Conservation (phyloP, 2,888 invertebrate species). For the Argyresthia goedartella region DNA sequence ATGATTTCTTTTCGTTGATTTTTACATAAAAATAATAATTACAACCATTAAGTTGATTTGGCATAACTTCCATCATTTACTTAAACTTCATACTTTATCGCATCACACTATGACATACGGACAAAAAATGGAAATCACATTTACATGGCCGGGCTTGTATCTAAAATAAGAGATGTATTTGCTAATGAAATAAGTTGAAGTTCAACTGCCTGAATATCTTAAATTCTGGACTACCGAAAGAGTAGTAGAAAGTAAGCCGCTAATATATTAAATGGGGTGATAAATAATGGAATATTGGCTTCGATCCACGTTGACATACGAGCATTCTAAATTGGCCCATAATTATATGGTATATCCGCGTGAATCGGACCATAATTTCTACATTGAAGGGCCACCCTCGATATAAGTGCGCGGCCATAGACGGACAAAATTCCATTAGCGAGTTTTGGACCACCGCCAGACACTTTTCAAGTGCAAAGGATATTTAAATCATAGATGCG, state of each 20-base stretch:
- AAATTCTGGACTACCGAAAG: no score
- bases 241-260: neutral
- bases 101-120: no score
- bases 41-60: no score
- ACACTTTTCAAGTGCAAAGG: conserved; percentile 8
- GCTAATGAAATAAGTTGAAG: no score
- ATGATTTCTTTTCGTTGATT: no score
- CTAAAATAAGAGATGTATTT: no score
- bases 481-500: neutral
- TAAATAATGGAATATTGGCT: neutral
- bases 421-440: conserved; percentile 56
- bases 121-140: no score
- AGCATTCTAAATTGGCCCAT: neutral
- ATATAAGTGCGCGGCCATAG: conserved; percentile 48
- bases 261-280: neutral
- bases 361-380: conserved; percentile 47
- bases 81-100: no score
- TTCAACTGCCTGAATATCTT: no score
- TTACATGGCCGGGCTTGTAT: no score
- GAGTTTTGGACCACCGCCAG: conserved; percentile 55
- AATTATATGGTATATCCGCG: neutral
- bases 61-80: no score
- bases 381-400: conserved; percentile 34
- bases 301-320: neutral
- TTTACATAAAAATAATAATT: no score